Conservation (phyloP, 2,888 invertebrate genomes). For the Spatulosminthurus flaviceps region DNA sequence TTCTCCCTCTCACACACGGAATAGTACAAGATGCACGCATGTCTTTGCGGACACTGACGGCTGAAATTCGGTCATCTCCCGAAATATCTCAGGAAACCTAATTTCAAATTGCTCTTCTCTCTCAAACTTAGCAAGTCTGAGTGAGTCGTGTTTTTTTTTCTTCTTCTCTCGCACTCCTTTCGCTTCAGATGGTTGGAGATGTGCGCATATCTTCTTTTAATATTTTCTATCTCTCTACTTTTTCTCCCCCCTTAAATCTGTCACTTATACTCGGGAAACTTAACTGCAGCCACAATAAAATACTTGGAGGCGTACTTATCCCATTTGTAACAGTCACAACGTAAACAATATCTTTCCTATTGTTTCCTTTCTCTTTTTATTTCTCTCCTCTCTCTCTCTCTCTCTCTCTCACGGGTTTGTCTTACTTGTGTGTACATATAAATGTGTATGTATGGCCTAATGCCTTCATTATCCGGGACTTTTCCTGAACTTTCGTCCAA, state of each 20-base stretch:
- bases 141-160: neutral
- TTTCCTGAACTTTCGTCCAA: too few species aligned
- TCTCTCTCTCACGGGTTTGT: too few species aligned
- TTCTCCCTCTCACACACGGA: too few species aligned
- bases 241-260: constrained; percentile 10
- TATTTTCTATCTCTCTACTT: constrained; percentile 24
- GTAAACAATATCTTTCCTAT: constrained; percentile 3
- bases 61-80: constrained; percentile 54
- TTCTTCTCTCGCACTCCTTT: neutral
- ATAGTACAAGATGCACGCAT: constrained; percentile 37
- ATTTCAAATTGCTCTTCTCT: constrained; percentile 41
- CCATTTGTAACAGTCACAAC: constrained; percentile 1
- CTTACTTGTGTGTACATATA: too few species aligned
- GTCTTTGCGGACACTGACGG: constrained; percentile 38
- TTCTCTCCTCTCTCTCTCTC: too few species aligned
- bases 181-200: neutral
- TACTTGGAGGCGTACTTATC: constrained; percentile 20
- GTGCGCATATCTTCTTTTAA: neutral
- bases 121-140: constrained; percentile 25
- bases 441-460: too few species aligned
- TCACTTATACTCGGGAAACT: constrained; percentile 26
- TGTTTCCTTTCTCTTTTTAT: too few species aligned
- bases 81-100: constrained; percentile 50
- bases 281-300: neutral
- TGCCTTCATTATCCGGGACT: too few species aligned